Base-by-base conservation (phyloP, 2,888 invertebrate genomes). In the Eupeodes latifasciatus region DNA sequence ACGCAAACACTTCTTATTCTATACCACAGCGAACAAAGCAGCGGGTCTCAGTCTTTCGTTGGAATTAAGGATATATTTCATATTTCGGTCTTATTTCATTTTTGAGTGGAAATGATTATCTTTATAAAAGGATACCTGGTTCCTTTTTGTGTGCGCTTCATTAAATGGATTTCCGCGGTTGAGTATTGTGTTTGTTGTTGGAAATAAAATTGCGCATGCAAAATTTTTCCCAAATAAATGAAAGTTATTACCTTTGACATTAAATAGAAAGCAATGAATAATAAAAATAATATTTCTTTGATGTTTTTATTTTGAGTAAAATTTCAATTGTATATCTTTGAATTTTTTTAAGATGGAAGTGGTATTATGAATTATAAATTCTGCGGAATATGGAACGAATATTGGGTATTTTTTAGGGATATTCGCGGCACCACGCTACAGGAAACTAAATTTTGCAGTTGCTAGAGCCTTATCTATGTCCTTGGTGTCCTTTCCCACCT, bases 221-320 rank as follows among this genome's bases (percentile, higher is more conserved):
- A 85, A 80, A 53, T 34, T 55, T 53, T 40, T 40, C 6, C 40
- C 40, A 75, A 61, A 64, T 62, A 34, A 78, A 72, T 69, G 76
- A 55, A 81, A 66, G 66, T 66, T 75, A 72, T 77, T 83, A 78
- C 77, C 82, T 77, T 83, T 83, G 85, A 81, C 85, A 81, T 85
- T 69, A 47, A 34, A 6, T 36, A n/a, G 11, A 27, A 59, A 67
- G 64, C 62, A 78, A 72, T 83, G 69, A 76, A 72, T 76, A 59
- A 69, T 55, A 19, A 71, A 55, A 4, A 3, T 3, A 40, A 40
- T 40, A 40, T 7, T 72, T 71, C 81, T 85, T 85, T 85, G 85
- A 85, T 81, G 81, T 85, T 44, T 44, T 67, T 67, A 27, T 55
- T 64, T 27, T 47, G 44, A 27, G 51, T 40, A 36, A 14, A n/a